phyloP scores from a whole-genome alignment of 2,797 vertebrate species.

The Schizopygopsis pylzovi region DNA sequence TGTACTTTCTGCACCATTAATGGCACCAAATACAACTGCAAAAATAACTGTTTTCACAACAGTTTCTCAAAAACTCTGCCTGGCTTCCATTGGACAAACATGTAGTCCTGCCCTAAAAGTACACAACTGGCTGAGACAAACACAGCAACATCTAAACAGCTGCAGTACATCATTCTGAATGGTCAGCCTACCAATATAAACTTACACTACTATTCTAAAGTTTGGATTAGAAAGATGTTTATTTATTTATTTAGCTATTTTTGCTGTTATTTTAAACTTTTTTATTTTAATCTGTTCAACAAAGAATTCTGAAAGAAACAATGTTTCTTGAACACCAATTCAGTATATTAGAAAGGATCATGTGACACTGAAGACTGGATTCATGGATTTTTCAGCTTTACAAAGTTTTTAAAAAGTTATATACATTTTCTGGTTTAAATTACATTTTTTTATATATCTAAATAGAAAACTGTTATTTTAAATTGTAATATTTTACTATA shows the following conservation, averaged over 20 bases:
- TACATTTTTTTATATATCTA: no score
- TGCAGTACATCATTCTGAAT: neutral
- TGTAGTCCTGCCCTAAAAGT: neutral
- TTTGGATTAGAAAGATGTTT: no score
- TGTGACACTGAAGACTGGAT: neutral
- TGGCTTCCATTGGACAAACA: neutral
- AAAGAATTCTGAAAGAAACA: neutral
- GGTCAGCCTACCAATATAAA: neutral
- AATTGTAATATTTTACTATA: neutral
- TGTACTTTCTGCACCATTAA: neutral
- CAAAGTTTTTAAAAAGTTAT: no score
- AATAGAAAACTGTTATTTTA: no score
- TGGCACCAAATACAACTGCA: conserved; percentile 12
- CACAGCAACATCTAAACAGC: neutral
- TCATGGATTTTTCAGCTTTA: neutral
- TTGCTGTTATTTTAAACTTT: no score
- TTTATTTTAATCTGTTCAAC: no score
- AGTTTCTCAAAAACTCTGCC: neutral
- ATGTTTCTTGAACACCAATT: neutral
- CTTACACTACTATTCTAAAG: no score
- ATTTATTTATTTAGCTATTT: no score
- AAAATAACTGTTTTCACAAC: conserved; percentile 18
- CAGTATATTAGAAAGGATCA: neutral
- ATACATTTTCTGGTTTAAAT: neutral
- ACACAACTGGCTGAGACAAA: neutral